A percentile compares a stretch with the other conserved stretches of the same genome.
Conservation (phyloP, 2,113 vertebrate genomes). For the Gila orcuttii region DNA sequence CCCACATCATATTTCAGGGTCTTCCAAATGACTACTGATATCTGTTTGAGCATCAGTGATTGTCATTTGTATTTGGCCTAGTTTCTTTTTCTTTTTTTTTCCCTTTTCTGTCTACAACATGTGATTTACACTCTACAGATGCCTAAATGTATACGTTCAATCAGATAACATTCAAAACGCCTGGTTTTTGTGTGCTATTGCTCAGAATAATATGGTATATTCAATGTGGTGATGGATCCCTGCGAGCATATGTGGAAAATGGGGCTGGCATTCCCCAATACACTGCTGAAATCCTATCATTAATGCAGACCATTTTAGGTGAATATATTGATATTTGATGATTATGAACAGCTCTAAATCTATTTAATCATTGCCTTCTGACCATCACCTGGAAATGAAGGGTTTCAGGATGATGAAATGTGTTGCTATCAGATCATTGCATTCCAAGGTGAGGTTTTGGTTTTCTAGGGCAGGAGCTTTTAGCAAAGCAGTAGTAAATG, state of each 20-base stretch:
- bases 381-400: slow-evolving; percentile 1
- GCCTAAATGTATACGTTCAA: background rate
- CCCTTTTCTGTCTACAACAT: background rate
- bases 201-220: background rate
- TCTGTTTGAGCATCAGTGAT: slow-evolving; percentile 28
- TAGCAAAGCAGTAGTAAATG: slow-evolving; percentile 48
- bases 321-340: background rate
- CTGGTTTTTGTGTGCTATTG: background rate
- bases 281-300: background rate
- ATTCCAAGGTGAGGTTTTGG: slow-evolving; percentile 48
- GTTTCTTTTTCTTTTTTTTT: slow-evolving; percentile 45
- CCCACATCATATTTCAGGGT: background rate
- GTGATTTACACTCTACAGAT: slow-evolving; percentile 8
- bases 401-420: background rate
- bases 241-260: background rate
- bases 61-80: slow-evolving; percentile 57
- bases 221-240: slow-evolving; percentile 18
- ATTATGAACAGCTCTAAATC: background rate
- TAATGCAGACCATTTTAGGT: background rate
- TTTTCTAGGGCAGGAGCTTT: slow-evolving; percentile 49
- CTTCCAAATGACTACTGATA: background rate
- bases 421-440: slow-evolving; percentile 14
- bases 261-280: slow-evolving; percentile 1
- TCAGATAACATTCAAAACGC: background rate
- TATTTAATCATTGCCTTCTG: background rate